Evolutionary conservation across 2,113 vertebrate genomes (phyloP).

Genomic region (Nycticebus coucang): DNA sequence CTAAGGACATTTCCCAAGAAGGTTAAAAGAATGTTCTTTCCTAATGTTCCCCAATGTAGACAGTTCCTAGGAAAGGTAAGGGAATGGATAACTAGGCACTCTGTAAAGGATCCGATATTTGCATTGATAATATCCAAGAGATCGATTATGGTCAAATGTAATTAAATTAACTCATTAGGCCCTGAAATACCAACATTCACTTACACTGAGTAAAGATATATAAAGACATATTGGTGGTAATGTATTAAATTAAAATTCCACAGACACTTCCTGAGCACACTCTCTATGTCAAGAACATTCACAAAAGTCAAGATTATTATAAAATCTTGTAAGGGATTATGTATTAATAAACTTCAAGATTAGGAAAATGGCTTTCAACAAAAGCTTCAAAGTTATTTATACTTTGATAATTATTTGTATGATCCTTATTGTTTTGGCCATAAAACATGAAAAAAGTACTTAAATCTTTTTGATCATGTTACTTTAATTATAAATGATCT

Average conservation of each 20-base stretch:
- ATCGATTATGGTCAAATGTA: not conserved
- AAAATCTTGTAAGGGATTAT: not conserved
- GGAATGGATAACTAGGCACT: not conserved
- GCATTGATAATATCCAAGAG: not conserved
- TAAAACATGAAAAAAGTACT: not conserved
- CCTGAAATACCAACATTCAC: not conserved
- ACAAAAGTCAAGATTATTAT: not conserved
- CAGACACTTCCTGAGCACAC: not conserved
- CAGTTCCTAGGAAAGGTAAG: not conserved
- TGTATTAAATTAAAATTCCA: not conserved
- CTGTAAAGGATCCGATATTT: not conserved
- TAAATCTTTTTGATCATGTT: not conserved
- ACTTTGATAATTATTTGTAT: not conserved
- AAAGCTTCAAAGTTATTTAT: not conserved
- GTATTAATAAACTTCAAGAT: not conserved
- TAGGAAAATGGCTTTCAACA: not conserved
- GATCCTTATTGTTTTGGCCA: not conserved
- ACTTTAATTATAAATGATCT: not conserved
- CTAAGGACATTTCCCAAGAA: not conserved
- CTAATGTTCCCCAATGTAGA: not conserved
- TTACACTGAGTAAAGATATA: not conserved
- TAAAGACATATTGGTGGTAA: not conserved
- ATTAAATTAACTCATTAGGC: not conserved
- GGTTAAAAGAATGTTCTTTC: not conserved
- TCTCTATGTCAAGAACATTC: not conserved